Evolutionary conservation across 2,113 vertebrate genomes (phyloP), one percentile per base, ranked within the genome.

Genomic region (Hydrolagus affinis): DNA sequence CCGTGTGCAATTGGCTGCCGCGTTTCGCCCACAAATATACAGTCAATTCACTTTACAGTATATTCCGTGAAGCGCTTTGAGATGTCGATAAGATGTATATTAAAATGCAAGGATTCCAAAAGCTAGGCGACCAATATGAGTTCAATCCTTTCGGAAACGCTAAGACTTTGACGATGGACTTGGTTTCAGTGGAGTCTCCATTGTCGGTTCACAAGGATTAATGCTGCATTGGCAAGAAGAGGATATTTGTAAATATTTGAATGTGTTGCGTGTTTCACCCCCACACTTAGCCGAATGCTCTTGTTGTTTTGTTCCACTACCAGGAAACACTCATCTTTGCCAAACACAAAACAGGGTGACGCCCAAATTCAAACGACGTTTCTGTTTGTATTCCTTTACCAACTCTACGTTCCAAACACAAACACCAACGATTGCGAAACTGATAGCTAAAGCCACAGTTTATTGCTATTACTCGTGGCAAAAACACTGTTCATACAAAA

Each of bases 361-460:
- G 90, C 88, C 80, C 88, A 88, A 88, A 89, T 90, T 87, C 88
- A 87, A 89, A 91, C 89, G 91, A 92, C 91, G 88, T 87, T 88
- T 70, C 28, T 94, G 91, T 93, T 94, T 93, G 93, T 93, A 94
- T 94, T 93, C 93, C 92, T 90, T n/a, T 89, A 90, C 88, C 90
- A 90, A 89, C 89, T 74, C 90, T 88, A 89, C 91, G 90, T 92
- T 88, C 89, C 89, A 92, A 94, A 93, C 91, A 93, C 89, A 89
- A 44, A 89, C 87, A 88, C 86, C 88, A 87, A 86, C 72, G 88
- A 88, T 90, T 92, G 91, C 90, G 90, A 90, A 88, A 85, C 88
- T 86, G 30, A 76, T 85, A 80, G 85, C 60, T 66, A 68, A 62
- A 66, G 78, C 59, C 17, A 30, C 8, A 0, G 32, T 68, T 83